Evolutionary conservation across 2,113 vertebrate genomes (phyloP).

Genomic region (Tinamus guttatus): DNA sequence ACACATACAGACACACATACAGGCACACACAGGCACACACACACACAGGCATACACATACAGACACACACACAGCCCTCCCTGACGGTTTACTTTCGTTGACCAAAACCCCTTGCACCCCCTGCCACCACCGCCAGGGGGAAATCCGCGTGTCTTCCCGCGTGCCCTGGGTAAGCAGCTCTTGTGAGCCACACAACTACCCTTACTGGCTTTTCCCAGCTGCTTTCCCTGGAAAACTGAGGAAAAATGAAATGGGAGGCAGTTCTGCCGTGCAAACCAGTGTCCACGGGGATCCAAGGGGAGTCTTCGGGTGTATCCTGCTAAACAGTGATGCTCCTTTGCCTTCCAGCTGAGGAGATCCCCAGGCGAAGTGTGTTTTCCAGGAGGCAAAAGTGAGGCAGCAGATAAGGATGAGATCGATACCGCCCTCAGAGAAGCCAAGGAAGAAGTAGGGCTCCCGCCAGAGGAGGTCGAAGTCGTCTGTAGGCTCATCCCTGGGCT

Average conservation of each 20-base stretch:
- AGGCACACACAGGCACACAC: no score
- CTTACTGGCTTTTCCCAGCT: background rate
- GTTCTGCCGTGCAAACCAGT: background rate
- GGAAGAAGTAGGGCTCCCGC: constrained; percentile 89
- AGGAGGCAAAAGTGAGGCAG: constrained; percentile 87
- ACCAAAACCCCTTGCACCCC: no score
- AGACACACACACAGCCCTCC: no score
- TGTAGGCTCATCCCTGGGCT: constrained; percentile 83
- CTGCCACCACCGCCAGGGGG: no score
- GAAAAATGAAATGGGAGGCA: background rate
- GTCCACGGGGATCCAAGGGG: background rate
- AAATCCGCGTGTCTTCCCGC: background rate
- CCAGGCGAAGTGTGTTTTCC: constrained; percentile 95
- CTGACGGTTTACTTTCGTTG: no score
- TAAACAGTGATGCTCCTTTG: background rate
- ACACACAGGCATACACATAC: no score
- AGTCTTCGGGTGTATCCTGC: background rate
- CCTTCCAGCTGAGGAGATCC: constrained; percentile 82
- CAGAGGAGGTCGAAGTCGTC: constrained; percentile 85
- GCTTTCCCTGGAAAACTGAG: no score
- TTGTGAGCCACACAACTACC: background rate
- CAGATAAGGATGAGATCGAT: constrained; percentile 83
- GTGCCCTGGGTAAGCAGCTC: background rate
- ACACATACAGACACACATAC: no score
- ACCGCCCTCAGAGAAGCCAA: constrained; percentile 91